Conservation (phyloP, 2,113 vertebrate species). For the Pangasianodon hypophthalmus region DNA sequence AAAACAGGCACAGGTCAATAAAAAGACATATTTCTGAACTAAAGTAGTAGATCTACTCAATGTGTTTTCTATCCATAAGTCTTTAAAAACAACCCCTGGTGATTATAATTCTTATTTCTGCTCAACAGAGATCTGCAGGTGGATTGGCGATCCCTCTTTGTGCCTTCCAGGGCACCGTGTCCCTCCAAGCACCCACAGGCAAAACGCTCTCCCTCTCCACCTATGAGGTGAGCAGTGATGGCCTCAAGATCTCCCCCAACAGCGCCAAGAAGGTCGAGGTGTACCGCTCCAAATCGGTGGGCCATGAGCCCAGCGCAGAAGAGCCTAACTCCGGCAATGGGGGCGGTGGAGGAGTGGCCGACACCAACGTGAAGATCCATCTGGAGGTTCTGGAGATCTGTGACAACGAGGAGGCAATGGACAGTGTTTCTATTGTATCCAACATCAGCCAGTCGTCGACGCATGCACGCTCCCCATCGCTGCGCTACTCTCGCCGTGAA, state of each 20-base stretch:
- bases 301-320: constrained; percentile 87
- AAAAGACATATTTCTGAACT: neutral
- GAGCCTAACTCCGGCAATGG: constrained; percentile 67
- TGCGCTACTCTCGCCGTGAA: constrained; percentile 91
- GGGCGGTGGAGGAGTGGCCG: constrained; percentile 75
- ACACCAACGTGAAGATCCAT: constrained; percentile 95
- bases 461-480: constrained; percentile 88
- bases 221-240: constrained; percentile 93
- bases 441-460: constrained; percentile 97
- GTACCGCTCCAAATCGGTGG: constrained; percentile 94
- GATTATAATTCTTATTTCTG: constrained; percentile 30
- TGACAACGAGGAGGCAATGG: constrained; percentile 91
- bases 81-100: neutral
- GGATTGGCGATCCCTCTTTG: constrained; percentile 88
- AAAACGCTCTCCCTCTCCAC: constrained; percentile 96
- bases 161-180: constrained; percentile 94
- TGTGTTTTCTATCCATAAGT: neutral
- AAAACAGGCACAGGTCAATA: neutral
- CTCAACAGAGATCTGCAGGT: constrained; percentile 77
- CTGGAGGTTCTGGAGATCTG: constrained; percentile 97
- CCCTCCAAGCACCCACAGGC: constrained; percentile 89
- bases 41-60: neutral
- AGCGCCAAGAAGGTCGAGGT: constrained; percentile 89
- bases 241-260: constrained; percentile 84
- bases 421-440: constrained; percentile 95